Evolutionary conservation across 2,888 invertebrate genomes (phyloP).

Genomic region (Formica aserva): DNA sequence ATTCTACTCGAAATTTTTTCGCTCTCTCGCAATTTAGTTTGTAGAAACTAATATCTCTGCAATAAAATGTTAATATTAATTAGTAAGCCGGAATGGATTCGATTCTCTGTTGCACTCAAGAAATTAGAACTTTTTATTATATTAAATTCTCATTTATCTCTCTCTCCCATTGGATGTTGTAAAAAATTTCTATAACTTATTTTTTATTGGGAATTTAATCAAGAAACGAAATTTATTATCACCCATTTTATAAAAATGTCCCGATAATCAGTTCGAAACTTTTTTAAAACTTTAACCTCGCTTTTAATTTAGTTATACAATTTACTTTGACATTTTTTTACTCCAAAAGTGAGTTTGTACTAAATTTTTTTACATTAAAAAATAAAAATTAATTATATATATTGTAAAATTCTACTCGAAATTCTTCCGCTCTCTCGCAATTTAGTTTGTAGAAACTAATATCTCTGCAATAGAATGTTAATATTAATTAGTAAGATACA

Average conservation of each 20-base stretch:
- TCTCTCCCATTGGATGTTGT: not conserved
- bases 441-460: not conserved
- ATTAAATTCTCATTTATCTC: not conserved
- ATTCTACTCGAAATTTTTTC: not conserved
- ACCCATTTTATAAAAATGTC: not conserved
- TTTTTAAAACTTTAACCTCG: not conserved
- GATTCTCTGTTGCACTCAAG: slow-evolving; percentile 6
- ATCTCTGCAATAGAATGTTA: no score
- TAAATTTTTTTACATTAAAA: not conserved
- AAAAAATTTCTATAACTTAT: not conserved
- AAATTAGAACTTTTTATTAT: not conserved
- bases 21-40: not conserved
- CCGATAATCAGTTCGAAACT: not conserved
- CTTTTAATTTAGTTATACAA: not conserved
- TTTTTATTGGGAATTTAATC: not conserved
- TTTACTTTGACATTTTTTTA: not conserved
- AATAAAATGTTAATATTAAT: not conserved
- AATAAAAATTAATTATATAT: not conserved
- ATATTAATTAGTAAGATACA: slow-evolving; percentile 22
- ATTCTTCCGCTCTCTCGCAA: not conserved
- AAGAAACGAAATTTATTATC: not conserved
- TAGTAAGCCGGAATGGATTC: not conserved
- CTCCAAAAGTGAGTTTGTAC: not conserved
- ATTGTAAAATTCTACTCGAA: not conserved
- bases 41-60: not conserved